Base-by-base conservation (phyloP, 2,113 vertebrate species). In the Phyllopteryx taeniolatus region DNA sequence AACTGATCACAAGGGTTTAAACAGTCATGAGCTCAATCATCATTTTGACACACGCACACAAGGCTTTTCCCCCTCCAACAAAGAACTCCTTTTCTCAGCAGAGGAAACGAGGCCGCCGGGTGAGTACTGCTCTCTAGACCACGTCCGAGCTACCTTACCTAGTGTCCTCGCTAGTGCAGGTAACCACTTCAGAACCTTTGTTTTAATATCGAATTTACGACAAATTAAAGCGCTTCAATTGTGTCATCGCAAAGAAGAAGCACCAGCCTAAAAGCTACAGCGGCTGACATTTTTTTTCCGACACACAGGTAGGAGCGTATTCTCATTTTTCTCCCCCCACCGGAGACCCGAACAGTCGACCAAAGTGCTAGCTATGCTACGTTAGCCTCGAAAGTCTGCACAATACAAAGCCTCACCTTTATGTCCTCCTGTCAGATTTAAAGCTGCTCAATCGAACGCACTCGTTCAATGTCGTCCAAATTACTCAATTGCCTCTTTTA, bases 391-490 rank as follows among this genome's bases (percentile, higher is more conserved):
- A 69, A 79, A 77, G 78, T 80, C 73, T 35, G 12, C 67, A 80
- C n/a, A 79, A 76, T 77, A 62, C 66, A 77, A 83, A 81, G n/a
- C 64, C 92, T 93, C 85, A 93, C 92, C 93, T 93, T 80, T 80
- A 78, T 71, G 80, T 79, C 77, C 83, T 83, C 86, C 70, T 53
- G 68, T 83, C 83, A 62, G 67, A 56, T 84, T 85, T 79, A 44
- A 47, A 80, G 63, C 86, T 89, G 90, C 66, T 93, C 91, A 91
- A 93, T 90, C 51, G 35, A 85, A 84, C 68, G 79, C 66, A 68
- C 47, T 74, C 71, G 68, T 71, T 78, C 64, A 68, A 65, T 68
- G 13, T 70, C 22, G 46, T 59, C 59, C 70, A 51, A 33, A 74
- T 77, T 68, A 17, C 68, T 46, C 69, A 66, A 14, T 49, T 60